Conservation (phyloP, 1,140 invertebrate genomes). For the Mizuhopecten yessoensis region DNA sequence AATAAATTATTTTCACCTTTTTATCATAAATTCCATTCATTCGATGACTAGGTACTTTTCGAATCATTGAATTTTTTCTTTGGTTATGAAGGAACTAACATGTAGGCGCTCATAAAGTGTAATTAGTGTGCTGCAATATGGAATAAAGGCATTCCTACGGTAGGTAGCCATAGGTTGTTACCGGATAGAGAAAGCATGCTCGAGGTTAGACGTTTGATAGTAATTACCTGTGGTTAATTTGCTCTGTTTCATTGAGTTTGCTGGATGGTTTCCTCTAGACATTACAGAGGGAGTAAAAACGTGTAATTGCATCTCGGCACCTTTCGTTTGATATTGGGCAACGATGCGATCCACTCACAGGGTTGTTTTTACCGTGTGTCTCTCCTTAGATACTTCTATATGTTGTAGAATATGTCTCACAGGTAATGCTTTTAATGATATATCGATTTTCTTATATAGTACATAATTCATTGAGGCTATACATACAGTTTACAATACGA, state of each 20-base stretch:
- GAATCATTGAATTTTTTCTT: background rate
- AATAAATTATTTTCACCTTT: background rate
- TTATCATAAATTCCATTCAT: background rate
- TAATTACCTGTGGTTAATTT: slow-evolving; percentile 39
- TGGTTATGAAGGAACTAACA: background rate
- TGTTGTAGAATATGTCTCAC: background rate
- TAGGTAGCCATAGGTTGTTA: background rate
- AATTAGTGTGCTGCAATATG: background rate
- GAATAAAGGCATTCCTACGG: background rate
- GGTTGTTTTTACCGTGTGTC: background rate
- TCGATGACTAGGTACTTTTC: background rate
- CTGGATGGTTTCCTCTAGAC: background rate
- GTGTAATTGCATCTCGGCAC: background rate
- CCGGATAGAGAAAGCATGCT: background rate
- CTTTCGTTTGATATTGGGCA: slow-evolving; percentile 33
- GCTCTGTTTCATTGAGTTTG: slow-evolving; percentile 19
- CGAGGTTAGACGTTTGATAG: background rate
- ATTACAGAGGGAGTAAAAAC: background rate
- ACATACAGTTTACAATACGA: too few relatives aligned
- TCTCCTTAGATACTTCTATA: background rate
- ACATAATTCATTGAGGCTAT: too few relatives aligned
- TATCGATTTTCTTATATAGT: too few relatives aligned
- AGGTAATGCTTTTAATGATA: background rate
- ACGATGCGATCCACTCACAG: slow-evolving; percentile 1
- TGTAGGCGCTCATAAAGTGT: background rate